phyloP scores from a whole-genome alignment of 2,113 vertebrate genomes.

The Caracal caracal region DNA sequence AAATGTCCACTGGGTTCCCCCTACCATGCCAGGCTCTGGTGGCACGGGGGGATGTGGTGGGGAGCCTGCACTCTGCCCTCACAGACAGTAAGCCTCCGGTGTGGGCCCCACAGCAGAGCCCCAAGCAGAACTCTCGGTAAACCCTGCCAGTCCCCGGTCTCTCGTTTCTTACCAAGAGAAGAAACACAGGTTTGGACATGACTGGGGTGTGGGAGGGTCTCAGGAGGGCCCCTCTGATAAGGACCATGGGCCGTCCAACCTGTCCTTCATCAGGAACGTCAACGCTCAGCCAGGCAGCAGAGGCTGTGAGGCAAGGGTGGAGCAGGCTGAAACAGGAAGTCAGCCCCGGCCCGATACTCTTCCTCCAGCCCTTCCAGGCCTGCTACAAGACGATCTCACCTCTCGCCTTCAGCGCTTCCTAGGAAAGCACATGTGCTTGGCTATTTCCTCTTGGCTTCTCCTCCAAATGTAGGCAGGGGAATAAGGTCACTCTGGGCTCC shows the following conservation, averaged over 20 bases:
- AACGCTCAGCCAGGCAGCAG: not conserved
- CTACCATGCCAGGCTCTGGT: not conserved
- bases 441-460: not conserved
- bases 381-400: not conserved
- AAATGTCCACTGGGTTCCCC: not conserved
- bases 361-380: not conserved
- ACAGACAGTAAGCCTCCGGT: not conserved
- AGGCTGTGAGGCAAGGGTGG: not conserved
- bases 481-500: not conserved
- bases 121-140: not conserved
- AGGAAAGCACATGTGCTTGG: not conserved
- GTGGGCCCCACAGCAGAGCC: not conserved
- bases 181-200: not conserved
- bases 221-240: not conserved
- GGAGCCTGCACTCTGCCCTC: not conserved
- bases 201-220: not conserved
- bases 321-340: not conserved
- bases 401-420: not conserved
- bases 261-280: no score
- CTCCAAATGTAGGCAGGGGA: not conserved
- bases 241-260: not conserved
- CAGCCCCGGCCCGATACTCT: not conserved
- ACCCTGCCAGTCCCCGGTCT: not conserved
- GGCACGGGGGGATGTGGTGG: not conserved
- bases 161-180: not conserved